Evolutionary conservation across 2,888 invertebrate genomes (phyloP), one percentile per base, ranked within the genome.

Genomic region (Oegoconia quadripuncta): DNA sequence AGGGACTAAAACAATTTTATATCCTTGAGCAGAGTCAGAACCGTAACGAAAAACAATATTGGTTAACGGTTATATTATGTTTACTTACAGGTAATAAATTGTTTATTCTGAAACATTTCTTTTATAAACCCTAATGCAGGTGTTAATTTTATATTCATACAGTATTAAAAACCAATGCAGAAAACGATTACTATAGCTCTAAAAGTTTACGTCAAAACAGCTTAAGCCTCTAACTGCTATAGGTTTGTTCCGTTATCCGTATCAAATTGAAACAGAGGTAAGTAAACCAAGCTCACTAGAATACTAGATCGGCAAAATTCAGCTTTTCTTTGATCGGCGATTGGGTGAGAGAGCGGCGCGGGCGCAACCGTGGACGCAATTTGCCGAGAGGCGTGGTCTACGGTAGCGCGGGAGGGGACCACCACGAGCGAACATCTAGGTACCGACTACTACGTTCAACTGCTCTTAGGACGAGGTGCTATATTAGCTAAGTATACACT

Each of bases 291-390:
- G 23, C n/a, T n/a, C 23, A 9, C 23, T 23, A 23, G 11, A 9
- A 23, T n/a, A 17, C 27, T 22, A 30, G 36, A 72, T 73, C 67
- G 59, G 51, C 59, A 44, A 55, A 64, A 66, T 68, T 64, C 56
- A 62, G 63, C 60, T 67, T 62, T 53, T 53, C 54, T 60, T 66
- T 57, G 60, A 58, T 48, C 60, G 51, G 67, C 72, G 72, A 83
- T 82, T 84, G 83, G 82, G 59, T 64, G 80, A 76, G 68, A 66
- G 68, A 64, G 64, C 59, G 60, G 68, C 73, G 68, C 67, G 33
- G 47, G 70, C 70, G 64, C 73, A 66, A 33, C 29, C 23, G 39
- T 62, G 66, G 62, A 56, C 70, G 74, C 73, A 73, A 74, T 74
- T 77, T 73, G 72, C 69, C 53, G 64, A 44, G 59, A 52, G 82